phyloP scores from a whole-genome alignment of 2,797 vertebrate species.

The Thaleichthys pacificus region DNA sequence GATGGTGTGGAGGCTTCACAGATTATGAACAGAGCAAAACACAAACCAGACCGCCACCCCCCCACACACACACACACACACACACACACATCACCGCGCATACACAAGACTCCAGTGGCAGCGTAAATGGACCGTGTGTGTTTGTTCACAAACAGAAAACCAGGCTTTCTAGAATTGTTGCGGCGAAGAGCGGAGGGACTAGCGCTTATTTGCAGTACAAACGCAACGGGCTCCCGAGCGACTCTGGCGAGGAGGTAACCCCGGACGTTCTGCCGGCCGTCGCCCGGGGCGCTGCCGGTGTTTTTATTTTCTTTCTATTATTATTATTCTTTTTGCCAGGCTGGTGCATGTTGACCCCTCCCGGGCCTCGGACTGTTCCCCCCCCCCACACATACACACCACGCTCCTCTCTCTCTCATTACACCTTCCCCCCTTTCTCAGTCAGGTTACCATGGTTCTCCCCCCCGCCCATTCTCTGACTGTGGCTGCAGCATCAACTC shows the following conservation, averaged over 20 bases:
- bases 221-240: constrained; percentile 80
- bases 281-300: constrained; percentile 15
- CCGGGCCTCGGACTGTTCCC: background rate
- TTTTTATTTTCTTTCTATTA: constrained; percentile 13
- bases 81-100: constrained; percentile 15
- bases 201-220: constrained; percentile 92
- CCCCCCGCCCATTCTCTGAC: background rate
- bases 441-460: background rate
- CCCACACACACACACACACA: constrained; percentile 24
- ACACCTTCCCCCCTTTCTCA: background rate
- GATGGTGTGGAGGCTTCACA: no score
- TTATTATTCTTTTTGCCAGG: constrained; percentile 27
- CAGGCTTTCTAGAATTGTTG: constrained; percentile 85
- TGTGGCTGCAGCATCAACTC: constrained; percentile 7
- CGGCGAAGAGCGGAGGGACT: constrained; percentile 83
- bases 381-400: constrained; percentile 8
- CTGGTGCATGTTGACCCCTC: constrained; percentile 62
- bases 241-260: constrained; percentile 76
- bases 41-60: constrained; percentile 8
- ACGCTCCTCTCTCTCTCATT: background rate
- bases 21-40: no score
- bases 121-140: constrained; percentile 58
- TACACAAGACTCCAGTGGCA: constrained; percentile 13
- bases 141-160: constrained; percentile 84
- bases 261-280: constrained; percentile 27